phyloP scores from a whole-genome alignment of 2,888 invertebrate genomes.

The Nemotelus pantherinus region DNA sequence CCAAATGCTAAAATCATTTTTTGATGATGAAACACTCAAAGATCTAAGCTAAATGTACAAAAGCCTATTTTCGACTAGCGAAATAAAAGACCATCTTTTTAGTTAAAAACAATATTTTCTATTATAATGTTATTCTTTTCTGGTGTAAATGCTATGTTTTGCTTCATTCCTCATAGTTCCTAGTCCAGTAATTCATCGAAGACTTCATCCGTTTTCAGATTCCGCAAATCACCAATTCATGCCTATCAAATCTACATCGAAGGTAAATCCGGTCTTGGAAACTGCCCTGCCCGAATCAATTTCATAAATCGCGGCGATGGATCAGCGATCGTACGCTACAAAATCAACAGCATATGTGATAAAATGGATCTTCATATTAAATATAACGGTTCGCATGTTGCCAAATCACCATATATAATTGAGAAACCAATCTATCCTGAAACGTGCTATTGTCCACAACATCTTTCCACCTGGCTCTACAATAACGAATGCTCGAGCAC shows the following conservation, averaged over 20 bases:
- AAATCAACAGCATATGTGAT: constrained; percentile 78
- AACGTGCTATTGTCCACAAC: constrained; percentile 83
- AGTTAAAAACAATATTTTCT: no score
- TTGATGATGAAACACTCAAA: no score
- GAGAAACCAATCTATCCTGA: constrained; percentile 76
- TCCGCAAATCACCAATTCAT: constrained; percentile 67
- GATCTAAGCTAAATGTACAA: no score
- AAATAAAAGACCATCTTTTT: no score
- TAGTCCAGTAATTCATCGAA: no score
- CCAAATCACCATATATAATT: constrained; percentile 60
- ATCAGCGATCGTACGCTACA: constrained; percentile 83
- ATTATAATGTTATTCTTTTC: no score
- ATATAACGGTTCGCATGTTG: constrained; percentile 62
- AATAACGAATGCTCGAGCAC: constrained; percentile 72
- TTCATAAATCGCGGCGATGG: constrained; percentile 85
- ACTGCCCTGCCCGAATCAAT: constrained; percentile 79
- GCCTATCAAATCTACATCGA: constrained; percentile 68
- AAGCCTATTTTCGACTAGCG: no score
- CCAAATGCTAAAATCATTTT: no score
- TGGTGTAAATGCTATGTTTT: no score
- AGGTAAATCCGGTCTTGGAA: constrained; percentile 68
- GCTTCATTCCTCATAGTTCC: no score
- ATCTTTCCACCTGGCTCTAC: constrained; percentile 73
- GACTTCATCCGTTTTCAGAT: constrained; percentile 63
- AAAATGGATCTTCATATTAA: constrained; percentile 76